These are phyloP conservation scores for Cordilura impudica DNA, from an alignment of 2,888 invertebrate genomes.

Conservation along the genomic window DNA sequence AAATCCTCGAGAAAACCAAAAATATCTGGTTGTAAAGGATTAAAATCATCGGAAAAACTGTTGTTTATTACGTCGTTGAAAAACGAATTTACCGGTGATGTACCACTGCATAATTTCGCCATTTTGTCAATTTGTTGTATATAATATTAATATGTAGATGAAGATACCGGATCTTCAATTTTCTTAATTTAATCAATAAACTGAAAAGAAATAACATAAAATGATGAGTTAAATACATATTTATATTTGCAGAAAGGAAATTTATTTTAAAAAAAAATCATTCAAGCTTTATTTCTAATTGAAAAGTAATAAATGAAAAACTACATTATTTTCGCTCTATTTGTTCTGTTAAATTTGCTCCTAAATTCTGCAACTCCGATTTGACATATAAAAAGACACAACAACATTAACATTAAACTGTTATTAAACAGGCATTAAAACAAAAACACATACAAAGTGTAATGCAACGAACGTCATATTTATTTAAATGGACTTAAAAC, in stretches of 20 bases:
- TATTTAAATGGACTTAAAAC: neutral
- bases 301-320: no score
- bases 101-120: constrained; percentile 62
- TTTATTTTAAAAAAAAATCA: no score
- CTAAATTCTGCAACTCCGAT: no score
- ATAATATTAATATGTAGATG: constrained; percentile 7
- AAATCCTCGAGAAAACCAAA: constrained; percentile 59
- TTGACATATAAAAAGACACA: no score
- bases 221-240: no score
- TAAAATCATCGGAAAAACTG: constrained; percentile 46
- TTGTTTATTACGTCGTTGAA: constrained; percentile 45
- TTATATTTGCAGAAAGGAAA: no score
- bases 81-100: constrained; percentile 58
- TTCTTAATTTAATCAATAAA: constrained; percentile 42
- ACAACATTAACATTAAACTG: no score
- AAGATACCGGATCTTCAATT: constrained; percentile 47
- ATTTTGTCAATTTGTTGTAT: constrained; percentile 54
- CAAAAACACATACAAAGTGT: neutral
- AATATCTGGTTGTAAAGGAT: constrained; percentile 62
- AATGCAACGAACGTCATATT: constrained; percentile 1
- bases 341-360: no score
- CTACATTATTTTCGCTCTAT: no score
- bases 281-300: neutral
- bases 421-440: neutral
- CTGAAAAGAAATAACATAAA: constrained; percentile 41